A percentile compares a stretch with the other conserved stretches of the same genome.
Conservation (phyloP, 2,113 vertebrate genomes). For the Stigmatopora nigra region DNA sequence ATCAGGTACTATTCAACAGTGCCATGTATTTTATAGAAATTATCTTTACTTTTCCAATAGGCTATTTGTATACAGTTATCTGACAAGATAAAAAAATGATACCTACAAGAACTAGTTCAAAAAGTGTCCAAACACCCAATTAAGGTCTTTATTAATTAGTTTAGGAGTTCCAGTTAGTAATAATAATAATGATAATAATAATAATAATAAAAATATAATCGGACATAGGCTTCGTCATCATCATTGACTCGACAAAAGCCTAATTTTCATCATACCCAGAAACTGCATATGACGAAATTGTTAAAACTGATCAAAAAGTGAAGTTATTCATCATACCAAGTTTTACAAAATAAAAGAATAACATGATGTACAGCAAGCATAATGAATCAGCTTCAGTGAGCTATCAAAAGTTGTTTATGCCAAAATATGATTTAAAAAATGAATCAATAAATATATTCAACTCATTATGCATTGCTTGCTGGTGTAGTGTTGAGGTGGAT, state of each 20-base stretch:
- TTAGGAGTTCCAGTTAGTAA: no score
- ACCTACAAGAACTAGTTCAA: no score
- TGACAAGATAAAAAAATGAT: no score
- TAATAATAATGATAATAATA: no score
- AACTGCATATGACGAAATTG: no score
- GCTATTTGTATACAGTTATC: background rate
- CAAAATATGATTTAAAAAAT: constrained; percentile 5
- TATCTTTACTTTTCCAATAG: background rate
- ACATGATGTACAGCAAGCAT: background rate
- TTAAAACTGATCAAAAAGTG: background rate
- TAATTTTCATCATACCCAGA: no score
- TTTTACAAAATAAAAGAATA: background rate
- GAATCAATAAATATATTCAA: background rate
- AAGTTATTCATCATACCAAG: background rate
- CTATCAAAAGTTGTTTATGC: background rate
- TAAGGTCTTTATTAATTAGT: no score
- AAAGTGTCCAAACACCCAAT: no score
- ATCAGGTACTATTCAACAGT: background rate
- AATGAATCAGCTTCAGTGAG: background rate
- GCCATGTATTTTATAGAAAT: background rate
- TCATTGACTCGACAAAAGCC: no score
- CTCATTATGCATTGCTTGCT: constrained; percentile 7
- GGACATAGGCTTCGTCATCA: no score
- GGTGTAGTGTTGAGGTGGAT: constrained; percentile 11
- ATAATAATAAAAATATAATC: no score